Conservation (phyloP, 2,888 invertebrate species). For the Poecilus cupreus region DNA sequence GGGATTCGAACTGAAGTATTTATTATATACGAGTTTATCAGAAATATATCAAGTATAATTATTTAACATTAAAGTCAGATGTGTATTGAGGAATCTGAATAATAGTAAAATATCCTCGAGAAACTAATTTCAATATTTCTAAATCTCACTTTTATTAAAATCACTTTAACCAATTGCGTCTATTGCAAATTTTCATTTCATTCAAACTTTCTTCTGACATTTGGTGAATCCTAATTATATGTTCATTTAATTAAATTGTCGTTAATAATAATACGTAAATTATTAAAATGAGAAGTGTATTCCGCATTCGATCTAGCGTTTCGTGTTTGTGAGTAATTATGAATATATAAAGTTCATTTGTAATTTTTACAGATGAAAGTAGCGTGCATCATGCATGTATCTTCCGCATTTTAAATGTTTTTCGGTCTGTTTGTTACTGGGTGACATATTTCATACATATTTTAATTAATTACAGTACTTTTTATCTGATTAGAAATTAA, state of each 20-base stretch:
- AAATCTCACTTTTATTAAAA: too few species aligned
- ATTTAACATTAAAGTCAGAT: too few species aligned
- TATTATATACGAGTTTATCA: too few species aligned
- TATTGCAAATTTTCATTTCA: not conserved
- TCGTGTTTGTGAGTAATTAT: not conserved
- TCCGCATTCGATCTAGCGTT: not conserved
- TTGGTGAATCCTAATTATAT: not conserved
- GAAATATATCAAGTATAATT: too few species aligned
- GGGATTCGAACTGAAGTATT: too few species aligned
- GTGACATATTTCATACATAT: conserved; percentile 6
- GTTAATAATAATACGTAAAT: not conserved
- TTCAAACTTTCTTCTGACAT: not conserved
- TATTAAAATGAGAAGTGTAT: not conserved
- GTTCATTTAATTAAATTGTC: not conserved
- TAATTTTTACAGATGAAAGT: conserved; percentile 1
- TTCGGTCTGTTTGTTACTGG: conserved; percentile 9
- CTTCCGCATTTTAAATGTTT: conserved; percentile 1
- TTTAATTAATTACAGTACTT: conserved; percentile 3
- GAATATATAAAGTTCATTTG: not conserved
- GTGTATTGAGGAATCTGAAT: too few species aligned
- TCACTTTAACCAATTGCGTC: too few species aligned
- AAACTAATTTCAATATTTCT: too few species aligned
- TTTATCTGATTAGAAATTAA: too few species aligned
- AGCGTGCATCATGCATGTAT: not conserved
- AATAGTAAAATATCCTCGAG: too few species aligned